phyloP scores from a whole-genome alignment of 1,140 invertebrate genomes.

The Pygmarrhopalites habei region DNA sequence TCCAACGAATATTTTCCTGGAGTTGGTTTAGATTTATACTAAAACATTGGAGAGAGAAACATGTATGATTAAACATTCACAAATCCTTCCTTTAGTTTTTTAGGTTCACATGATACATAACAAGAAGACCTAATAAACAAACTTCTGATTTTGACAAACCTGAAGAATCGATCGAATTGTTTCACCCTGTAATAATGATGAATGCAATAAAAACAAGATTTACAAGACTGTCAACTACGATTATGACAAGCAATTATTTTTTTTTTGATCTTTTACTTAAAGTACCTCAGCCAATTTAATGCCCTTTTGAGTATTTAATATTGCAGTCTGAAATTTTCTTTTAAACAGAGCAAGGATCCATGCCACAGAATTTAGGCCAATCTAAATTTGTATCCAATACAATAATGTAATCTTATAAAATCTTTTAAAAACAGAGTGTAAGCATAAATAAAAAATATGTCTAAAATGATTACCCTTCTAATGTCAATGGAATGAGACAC shows the following conservation, averaged over 20 bases:
- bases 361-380: conserved; percentile 12
- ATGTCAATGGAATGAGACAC: conserved; percentile 69
- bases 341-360: conserved; percentile 55
- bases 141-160: no score
- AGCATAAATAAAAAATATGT: conserved; percentile 19
- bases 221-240: not conserved
- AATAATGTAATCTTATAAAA: conserved; percentile 5
- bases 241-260: not conserved
- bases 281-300: not conserved
- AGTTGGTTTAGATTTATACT: conserved; percentile 22
- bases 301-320: conserved; percentile 23
- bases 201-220: no score
- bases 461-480: conserved; percentile 63
- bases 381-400: conserved; percentile 20
- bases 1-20: conserved; percentile 1
- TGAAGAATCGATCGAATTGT: conserved; percentile 34
- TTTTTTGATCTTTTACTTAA: not conserved
- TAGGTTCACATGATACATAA: no score
- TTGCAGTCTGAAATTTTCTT: conserved; percentile 47
- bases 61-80: no score
- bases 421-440: not conserved
- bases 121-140: no score
- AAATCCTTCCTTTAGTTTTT: no score
- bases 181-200: conserved; percentile 22
- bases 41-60: no score